Evolutionary conservation across 2,797 vertebrate genomes (phyloP).

Genomic region (Chaetophractus vellerosus): DNA sequence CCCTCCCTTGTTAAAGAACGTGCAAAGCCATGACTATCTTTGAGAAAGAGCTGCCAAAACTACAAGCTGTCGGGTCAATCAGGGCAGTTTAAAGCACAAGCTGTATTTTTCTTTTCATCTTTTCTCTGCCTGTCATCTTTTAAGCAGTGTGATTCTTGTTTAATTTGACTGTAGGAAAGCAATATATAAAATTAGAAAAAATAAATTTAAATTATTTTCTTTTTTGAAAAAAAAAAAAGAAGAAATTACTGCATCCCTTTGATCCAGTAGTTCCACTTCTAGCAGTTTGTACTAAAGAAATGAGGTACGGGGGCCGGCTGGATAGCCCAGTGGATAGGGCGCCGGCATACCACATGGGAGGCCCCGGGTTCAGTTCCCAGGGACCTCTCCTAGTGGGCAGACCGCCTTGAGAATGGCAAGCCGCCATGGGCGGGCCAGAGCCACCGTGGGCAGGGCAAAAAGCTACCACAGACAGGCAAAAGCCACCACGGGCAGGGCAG

Average conservation of each 20-base stretch:
- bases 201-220: conserved; percentile 53
- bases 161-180: background rate
- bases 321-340: too few relatives aligned
- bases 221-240: background rate
- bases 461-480: too few relatives aligned
- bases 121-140: conserved; percentile 4
- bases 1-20: background rate
- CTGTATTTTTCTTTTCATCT: background rate
- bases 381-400: too few relatives aligned
- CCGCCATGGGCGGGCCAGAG: too few relatives aligned
- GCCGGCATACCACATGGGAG: too few relatives aligned
- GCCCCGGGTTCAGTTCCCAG: too few relatives aligned
- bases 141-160: background rate
- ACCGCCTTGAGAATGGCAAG: too few relatives aligned
- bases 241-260: background rate
- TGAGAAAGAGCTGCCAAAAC: background rate
- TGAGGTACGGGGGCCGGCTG: too few relatives aligned
- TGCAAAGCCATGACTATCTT: background rate
- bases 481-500: too few relatives aligned
- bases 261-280: background rate
- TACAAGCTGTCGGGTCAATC: background rate
- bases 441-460: too few relatives aligned
- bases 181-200: conserved; percentile 33
- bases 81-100: background rate
- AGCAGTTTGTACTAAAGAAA: conserved; percentile 3